Percentiles rank a stretch among this genome's conserved stretches.
phyloP scores from a whole-genome alignment of 1,140 invertebrate genomes.

The Bombus soroeensis region DNA sequence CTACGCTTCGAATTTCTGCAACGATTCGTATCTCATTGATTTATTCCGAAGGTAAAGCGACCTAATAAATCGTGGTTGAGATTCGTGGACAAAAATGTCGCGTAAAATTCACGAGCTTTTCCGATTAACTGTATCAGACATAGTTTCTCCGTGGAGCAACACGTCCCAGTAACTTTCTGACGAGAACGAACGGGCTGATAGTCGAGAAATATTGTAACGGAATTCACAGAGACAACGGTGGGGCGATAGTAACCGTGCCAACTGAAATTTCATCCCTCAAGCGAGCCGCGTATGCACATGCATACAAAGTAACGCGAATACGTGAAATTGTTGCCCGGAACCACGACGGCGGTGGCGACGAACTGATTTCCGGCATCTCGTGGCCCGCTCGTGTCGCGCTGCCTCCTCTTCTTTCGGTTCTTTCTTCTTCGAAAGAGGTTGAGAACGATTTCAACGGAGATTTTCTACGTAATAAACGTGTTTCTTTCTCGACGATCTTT shows the following conservation, averaged over 20 bases:
- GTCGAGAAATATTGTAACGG: conserved; percentile 62
- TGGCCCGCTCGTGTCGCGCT: background rate
- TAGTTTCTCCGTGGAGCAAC: conserved; percentile 35
- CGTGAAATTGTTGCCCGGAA: conserved; percentile 28
- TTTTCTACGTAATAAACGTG: conserved; percentile 13
- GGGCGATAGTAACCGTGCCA: conserved; percentile 50
- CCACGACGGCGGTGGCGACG: background rate
- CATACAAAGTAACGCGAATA: conserved; percentile 20
- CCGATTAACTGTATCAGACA: conserved; percentile 19
- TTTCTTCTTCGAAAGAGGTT: background rate
- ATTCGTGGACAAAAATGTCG: background rate
- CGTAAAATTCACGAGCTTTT: conserved; percentile 8
- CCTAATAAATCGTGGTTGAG: background rate
- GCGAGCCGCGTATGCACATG: background rate
- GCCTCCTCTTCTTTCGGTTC: background rate
- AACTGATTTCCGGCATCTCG: conserved; percentile 42
- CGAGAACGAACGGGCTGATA: conserved; percentile 32
- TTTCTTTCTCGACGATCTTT: background rate
- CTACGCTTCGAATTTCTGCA: background rate
- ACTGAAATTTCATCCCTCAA: conserved; percentile 63
- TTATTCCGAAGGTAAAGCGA: background rate
- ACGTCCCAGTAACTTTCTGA: conserved; percentile 37
- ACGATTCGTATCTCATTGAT: background rate
- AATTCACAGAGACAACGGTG: conserved; percentile 50
- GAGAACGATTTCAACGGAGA: background rate